phyloP scores from a whole-genome alignment of 2,888 invertebrate genomes.

The Odiellus spinosus region DNA sequence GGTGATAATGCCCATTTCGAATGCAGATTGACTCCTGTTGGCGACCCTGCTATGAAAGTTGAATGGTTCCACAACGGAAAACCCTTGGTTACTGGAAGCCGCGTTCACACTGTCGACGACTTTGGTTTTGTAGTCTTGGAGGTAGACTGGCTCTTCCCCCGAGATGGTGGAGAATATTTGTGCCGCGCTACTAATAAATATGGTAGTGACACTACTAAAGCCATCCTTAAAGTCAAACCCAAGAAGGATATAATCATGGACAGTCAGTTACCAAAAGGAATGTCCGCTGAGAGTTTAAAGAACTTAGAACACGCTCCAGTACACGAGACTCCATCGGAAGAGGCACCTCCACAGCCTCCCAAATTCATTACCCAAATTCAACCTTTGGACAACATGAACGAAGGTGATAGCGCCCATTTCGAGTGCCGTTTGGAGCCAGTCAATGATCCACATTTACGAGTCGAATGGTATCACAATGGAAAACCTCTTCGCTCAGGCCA shows the following conservation, averaged over 20 bases:
- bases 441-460: conserved; percentile 72
- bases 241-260: conserved; percentile 66
- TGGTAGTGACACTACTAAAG: conserved; percentile 81
- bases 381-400: conserved; percentile 58
- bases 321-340: conserved; percentile 41
- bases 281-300: conserved; percentile 81
- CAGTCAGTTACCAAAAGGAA: conserved; percentile 76
- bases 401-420: conserved; percentile 83
- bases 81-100: conserved; percentile 37
- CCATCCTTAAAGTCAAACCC: conserved; percentile 69
- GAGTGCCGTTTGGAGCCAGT: conserved; percentile 91
- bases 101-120: conserved; percentile 84
- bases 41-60: conserved; percentile 57
- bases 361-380: conserved; percentile 69
- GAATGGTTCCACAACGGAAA: conserved; percentile 31
- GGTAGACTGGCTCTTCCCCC: conserved; percentile 80
- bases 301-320: conserved; percentile 71
- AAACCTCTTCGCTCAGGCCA: conserved; percentile 71
- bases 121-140: conserved; percentile 90
- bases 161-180: conserved; percentile 82
- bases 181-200: conserved; percentile 87
- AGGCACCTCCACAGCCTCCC: conserved; percentile 52
- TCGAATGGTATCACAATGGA: conserved; percentile 89
- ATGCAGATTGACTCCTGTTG: conserved; percentile 84
- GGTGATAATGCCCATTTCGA: conserved; percentile 79